phyloP scores from a whole-genome alignment of 2,797 vertebrate genomes.

The Acrossocheilus fasciatus region DNA sequence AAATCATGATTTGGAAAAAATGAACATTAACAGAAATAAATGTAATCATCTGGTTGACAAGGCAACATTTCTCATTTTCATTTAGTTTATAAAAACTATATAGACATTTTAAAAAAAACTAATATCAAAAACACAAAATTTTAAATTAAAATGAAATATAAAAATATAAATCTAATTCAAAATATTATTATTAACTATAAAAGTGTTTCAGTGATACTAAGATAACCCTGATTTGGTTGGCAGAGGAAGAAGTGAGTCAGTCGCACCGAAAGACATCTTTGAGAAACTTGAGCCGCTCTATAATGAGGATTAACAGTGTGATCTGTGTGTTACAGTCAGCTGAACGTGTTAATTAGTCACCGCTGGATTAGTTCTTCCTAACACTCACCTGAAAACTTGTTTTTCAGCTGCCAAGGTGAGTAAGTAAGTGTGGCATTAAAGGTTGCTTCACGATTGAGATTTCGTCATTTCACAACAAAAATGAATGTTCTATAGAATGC shows the following conservation, averaged over 20 bases:
- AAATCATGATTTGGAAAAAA: neutral
- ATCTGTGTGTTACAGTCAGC: neutral
- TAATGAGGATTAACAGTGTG: neutral
- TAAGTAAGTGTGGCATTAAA: neutral
- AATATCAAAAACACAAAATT: no score
- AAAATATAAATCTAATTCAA: neutral
- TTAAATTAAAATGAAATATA: neutral
- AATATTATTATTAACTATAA: neutral
- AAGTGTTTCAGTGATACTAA: neutral
- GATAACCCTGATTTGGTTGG: neutral
- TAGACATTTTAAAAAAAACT: no score
- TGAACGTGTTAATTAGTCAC: slow-evolving; percentile 4
- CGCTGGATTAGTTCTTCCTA: neutral
- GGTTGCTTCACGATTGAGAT: neutral
- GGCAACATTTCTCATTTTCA: no score
- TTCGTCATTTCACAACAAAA: neutral
- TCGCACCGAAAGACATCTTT: neutral
- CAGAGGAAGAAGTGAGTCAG: neutral
- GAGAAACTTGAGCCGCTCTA: neutral
- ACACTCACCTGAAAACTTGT: neutral
- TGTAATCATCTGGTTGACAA: no score
- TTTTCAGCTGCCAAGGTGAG: neutral
- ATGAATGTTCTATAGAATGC: neutral
- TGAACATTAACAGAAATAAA: no score
- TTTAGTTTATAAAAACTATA: no score